Evolutionary conservation across 2,797 vertebrate species (phyloP).

Genomic region (Sebastes miniatus): DNA sequence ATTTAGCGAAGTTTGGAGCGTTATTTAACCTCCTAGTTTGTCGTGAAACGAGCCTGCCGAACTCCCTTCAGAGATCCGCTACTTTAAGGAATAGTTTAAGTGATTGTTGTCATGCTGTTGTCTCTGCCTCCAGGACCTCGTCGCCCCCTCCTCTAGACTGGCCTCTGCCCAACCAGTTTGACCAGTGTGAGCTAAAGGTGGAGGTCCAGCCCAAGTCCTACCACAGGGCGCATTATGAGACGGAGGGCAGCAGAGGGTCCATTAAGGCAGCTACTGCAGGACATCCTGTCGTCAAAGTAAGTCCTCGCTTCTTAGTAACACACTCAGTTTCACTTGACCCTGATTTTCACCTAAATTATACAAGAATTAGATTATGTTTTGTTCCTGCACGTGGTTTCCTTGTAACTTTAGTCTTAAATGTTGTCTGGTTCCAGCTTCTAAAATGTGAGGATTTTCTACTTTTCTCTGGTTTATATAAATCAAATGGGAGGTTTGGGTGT

Average conservation of each 20-base stretch:
- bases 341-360: no score
- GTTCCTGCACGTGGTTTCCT: no score
- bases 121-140: conserved; percentile 80
- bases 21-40: no score
- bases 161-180: conserved; percentile 89
- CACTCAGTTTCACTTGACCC: background rate
- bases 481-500: no score
- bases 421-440: no score
- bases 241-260: conserved; percentile 95
- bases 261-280: conserved; percentile 90
- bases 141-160: conserved; percentile 93
- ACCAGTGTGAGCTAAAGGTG: conserved; percentile 92
- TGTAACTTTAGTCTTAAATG: no score
- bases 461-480: no score
- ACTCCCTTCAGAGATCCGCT: background rate
- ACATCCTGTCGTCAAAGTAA: conserved; percentile 92
- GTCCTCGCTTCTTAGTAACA: background rate
- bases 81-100: background rate
- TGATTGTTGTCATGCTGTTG: background rate
- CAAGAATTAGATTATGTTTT: no score
- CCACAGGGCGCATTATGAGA: conserved; percentile 98
- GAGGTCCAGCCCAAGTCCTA: conserved; percentile 93
- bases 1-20: no score
- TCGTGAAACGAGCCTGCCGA: no score
- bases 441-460: no score